Evolutionary conservation across 2,888 invertebrate species (phyloP).

Genomic region (Tineola bisselliella): DNA sequence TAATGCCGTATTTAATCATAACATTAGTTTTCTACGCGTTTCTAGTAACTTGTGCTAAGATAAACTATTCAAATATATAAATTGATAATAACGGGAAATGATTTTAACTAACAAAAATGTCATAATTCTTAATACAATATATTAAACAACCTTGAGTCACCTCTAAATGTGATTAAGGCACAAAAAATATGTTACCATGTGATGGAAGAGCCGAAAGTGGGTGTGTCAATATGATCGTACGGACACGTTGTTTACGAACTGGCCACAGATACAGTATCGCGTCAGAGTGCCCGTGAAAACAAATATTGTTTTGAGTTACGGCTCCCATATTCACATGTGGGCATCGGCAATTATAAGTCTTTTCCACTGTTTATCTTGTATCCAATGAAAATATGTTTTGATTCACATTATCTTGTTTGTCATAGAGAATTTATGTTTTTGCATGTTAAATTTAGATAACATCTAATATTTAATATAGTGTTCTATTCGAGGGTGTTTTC

Average conservation of each 20-base stretch:
- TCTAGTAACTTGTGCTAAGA: not conserved
- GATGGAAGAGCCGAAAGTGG: conserved; percentile 32
- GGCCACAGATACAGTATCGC: conserved; percentile 33
- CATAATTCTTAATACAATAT: not conserved
- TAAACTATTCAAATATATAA: not conserved
- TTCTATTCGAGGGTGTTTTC: conserved; percentile 4
- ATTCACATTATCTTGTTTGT: conserved; percentile 21
- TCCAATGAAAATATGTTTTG: conserved; percentile 58
- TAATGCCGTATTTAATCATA: not conserved
- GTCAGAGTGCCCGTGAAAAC: conserved; percentile 46
- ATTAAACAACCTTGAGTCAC: conserved; percentile 3
- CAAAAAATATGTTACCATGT: conserved; percentile 37
- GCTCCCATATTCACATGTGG: conserved; percentile 48
- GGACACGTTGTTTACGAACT: conserved; percentile 16
- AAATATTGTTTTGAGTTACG: conserved; percentile 26
- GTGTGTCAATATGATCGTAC: conserved; percentile 58
- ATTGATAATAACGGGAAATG: not conserved
- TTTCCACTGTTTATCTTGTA: conserved; percentile 61
- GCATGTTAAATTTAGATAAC: not conserved
- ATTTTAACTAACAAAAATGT: no score
- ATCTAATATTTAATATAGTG: not conserved
- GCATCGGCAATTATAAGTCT: conserved; percentile 40
- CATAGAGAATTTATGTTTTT: conserved; percentile 10
- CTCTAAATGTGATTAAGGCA: not conserved
- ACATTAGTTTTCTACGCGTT: not conserved